phyloP scores from a whole-genome alignment of 2,797 vertebrate species.

The Enteromius argenteus region DNA sequence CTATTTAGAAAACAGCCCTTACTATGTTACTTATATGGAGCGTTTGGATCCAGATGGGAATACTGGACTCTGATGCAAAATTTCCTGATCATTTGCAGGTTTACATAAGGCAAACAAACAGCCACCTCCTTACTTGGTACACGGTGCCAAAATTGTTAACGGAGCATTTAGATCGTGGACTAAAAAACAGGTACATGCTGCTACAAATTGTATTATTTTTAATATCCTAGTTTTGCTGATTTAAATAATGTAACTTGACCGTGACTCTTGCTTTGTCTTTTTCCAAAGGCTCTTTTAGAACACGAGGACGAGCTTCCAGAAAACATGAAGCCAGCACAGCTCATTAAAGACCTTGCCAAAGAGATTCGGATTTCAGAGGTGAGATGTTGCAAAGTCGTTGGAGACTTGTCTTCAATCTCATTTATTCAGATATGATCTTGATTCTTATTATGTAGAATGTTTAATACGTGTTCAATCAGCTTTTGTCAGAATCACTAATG shows the following conservation, averaged over 20 bases:
- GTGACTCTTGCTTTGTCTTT: constrained; percentile 9
- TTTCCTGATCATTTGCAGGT: constrained; percentile 73
- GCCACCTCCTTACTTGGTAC: constrained; percentile 90
- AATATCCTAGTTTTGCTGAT: constrained; percentile 7
- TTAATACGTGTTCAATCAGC: neutral
- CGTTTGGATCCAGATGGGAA: constrained; percentile 32
- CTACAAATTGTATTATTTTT: neutral
- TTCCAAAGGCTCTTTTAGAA: constrained; percentile 89
- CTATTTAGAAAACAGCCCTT: constrained; percentile 31
- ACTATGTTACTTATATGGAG: constrained; percentile 27
- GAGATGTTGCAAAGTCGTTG: constrained; percentile 54
- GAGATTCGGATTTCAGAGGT: constrained; percentile 98
- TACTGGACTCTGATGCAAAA: neutral
- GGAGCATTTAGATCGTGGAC: constrained; percentile 98
- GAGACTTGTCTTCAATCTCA: neutral
- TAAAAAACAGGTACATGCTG: constrained; percentile 89
- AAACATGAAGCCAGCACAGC: constrained; percentile 97
- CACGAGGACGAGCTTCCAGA: constrained; percentile 98
- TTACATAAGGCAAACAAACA: constrained; percentile 97
- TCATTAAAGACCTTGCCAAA: constrained; percentile 99
- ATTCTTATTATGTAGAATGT: neutral
- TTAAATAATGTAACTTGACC: neutral
- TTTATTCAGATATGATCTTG: constrained; percentile 3
- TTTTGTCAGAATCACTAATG: neutral
- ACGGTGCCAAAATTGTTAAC: constrained; percentile 98